Evolutionary conservation across 2,888 invertebrate species (phyloP), one percentile per base, ranked within the genome.

Genomic region (Clitarchus hookeri): DNA sequence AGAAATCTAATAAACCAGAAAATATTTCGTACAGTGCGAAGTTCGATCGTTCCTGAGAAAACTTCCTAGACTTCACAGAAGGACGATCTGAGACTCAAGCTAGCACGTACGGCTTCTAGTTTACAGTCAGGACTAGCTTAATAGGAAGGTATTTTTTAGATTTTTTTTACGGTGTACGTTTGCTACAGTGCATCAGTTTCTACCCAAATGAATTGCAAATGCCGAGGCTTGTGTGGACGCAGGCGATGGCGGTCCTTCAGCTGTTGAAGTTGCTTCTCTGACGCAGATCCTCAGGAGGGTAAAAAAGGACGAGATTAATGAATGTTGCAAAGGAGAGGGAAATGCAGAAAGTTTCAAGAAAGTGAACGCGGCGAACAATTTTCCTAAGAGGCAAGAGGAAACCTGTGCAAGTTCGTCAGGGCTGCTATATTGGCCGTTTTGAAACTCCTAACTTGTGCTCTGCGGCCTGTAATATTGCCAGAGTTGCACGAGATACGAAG

Each of bases 241-340:
- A 65, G 16, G 16, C 8, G 8, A 65, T 23, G 23, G 65, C 23
- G 65, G 0, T 65, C 3, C 65, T 65, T 65, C 6, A 19, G n/a
- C 6, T 9, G 65, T 23, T 23, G 65, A 23, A 65, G 65, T 65
- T 65, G 65, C n/a, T 65, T 65, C 65, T 65, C 65, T 65, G 65
- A 23, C 65, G 65, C 36, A 65, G 11, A 65, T 65, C 65, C 65
- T 19, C n/a, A 11, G 23, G 65, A 19, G 65, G 65, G 16, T n/a
- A 65, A 65, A 53, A n/a, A 65, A 65, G 65, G 65, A 65, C 65
- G 65, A 65, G 65, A 65, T 65, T 65, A 65, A 65, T 65, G 16
- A 65, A 65, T 65, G 65, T 65, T 65, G 65, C 65, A 65, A 4
- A 65, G 65, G 65, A 65, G 65, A 1, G n/a, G 65, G n/a, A 23